Evolutionary conservation across 2,797 vertebrate genomes (phyloP).

Genomic region (Echiichthys vipera): DNA sequence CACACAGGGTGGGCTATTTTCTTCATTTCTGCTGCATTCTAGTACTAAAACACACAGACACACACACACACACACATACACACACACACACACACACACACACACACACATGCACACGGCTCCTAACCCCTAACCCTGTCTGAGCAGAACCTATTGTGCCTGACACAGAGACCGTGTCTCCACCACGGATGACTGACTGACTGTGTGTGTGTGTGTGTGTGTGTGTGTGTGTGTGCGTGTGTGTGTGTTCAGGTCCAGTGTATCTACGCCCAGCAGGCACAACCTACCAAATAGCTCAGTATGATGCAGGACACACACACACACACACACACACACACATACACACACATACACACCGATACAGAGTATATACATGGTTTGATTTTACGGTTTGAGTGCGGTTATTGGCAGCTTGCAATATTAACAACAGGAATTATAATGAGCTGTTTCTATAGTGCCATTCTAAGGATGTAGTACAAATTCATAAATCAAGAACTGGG

Average conservation of each 20-base stretch:
- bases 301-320: slow-evolving; percentile 56
- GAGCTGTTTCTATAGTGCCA: neutral
- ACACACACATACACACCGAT: no score
- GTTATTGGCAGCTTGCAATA: slow-evolving; percentile 17
- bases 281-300: slow-evolving; percentile 58
- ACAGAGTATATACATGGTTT: slow-evolving; percentile 4
- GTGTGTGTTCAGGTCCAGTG: slow-evolving; percentile 65
- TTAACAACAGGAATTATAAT: neutral
- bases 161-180: slow-evolving; percentile 76
- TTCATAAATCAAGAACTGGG: neutral
- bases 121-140: slow-evolving; percentile 74
- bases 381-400: slow-evolving; percentile 9
- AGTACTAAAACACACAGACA: slow-evolving; percentile 25
- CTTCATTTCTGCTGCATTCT: slow-evolving; percentile 45
- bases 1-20: slow-evolving; percentile 53
- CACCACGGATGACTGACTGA: slow-evolving; percentile 67
- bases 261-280: slow-evolving; percentile 64
- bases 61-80: slow-evolving; percentile 50
- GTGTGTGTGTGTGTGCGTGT: slow-evolving; percentile 64
- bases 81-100: slow-evolving; percentile 46
- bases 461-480: slow-evolving; percentile 3
- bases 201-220: slow-evolving; percentile 64
- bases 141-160: slow-evolving; percentile 77
- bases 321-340: slow-evolving; percentile 43
- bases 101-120: slow-evolving; percentile 44